Evolutionary conservation across 2,113 vertebrate genomes (phyloP).

Genomic region (Oceanites oceanicus): DNA sequence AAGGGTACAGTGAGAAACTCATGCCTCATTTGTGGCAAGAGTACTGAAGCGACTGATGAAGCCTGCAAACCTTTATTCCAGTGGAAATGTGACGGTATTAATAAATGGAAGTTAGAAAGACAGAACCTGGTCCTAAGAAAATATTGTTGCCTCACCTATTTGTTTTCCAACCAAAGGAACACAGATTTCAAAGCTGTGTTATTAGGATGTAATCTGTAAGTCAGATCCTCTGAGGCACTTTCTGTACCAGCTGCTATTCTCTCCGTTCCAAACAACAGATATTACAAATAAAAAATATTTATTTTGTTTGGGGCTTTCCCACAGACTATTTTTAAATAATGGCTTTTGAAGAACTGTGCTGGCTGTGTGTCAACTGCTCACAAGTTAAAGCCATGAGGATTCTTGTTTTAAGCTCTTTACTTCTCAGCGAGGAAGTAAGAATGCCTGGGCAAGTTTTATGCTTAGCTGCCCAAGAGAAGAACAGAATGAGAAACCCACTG

Average conservation of each 20-base stretch:
- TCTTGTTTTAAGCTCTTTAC: not conserved
- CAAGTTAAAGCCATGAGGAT: constrained; percentile 5
- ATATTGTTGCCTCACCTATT: not conserved
- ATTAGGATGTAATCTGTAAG: not conserved
- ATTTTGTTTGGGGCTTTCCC: constrained; percentile 67
- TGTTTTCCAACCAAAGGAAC: constrained; percentile 25
- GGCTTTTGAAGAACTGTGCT: constrained; percentile 51
- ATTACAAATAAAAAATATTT: constrained; percentile 63
- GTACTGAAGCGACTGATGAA: not conserved
- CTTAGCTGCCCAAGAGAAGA: not conserved
- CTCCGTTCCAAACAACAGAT: constrained; percentile 40
- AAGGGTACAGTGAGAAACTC: not conserved
- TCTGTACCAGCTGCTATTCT: constrained; percentile 42
- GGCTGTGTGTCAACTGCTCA: not conserved
- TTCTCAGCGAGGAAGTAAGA: not conserved
- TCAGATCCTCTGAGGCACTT: constrained; percentile 37
- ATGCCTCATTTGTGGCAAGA: not conserved
- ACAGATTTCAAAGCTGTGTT: not conserved
- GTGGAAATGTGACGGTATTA: not conserved
- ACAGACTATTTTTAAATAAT: constrained; percentile 70
- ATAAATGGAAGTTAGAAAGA: not conserved
- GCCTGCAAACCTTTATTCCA: not conserved
- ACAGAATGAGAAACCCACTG: not conserved
- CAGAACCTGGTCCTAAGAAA: constrained; percentile 19
- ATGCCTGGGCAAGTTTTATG: not conserved